phyloP scores from a whole-genome alignment of 64 coral and sea anemone genomes.

The Montipora foliosa region DNA sequence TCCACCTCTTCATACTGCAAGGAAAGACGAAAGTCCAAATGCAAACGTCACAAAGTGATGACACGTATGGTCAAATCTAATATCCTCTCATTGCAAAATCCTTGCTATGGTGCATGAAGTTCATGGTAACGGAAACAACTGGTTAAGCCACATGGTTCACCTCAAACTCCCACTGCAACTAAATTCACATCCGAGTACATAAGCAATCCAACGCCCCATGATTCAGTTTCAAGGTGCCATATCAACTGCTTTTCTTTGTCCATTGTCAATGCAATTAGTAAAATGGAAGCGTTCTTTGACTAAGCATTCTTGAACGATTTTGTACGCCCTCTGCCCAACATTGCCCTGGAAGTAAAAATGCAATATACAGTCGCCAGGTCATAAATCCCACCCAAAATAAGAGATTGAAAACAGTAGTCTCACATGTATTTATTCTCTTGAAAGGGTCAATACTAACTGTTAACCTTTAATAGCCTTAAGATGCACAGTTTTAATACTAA shows the following conservation, averaged over 20 bases:
- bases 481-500: too few species aligned
- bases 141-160: too few species aligned
- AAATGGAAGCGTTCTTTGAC: background rate
- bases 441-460: too few species aligned
- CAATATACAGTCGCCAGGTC: background rate
- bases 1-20: background rate
- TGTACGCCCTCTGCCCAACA: slow-evolving; percentile 26
- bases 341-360: slow-evolving; percentile 12
- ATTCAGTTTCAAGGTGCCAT: background rate
- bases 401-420: background rate
- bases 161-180: background rate
- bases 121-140: too few species aligned
- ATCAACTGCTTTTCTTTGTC: background rate
- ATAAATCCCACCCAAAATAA: background rate
- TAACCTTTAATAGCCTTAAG: too few species aligned
- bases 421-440: too few species aligned
- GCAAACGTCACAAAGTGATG: background rate
- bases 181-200: background rate
- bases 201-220: background rate
- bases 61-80: background rate
- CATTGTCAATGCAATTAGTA: background rate
- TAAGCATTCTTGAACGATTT: background rate
- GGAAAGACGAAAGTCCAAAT: background rate
- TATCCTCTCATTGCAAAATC: background rate
- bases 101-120: background rate